Conservation (phyloP, 2,797 vertebrate genomes). For the Hypotaenidia okinawae region DNA sequence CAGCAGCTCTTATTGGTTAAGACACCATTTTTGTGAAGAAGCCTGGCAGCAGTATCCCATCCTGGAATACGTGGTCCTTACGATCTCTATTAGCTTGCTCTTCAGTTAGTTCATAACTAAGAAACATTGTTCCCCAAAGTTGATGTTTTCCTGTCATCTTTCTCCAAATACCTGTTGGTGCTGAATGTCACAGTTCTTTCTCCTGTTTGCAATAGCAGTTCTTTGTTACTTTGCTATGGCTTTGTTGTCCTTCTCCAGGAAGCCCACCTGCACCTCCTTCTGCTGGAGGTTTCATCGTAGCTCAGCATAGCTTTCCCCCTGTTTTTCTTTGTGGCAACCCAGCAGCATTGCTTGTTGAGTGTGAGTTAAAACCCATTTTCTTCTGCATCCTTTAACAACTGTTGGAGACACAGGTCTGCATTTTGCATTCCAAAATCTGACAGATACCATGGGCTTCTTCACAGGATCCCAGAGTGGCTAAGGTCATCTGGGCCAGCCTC, state of each 20-base stretch:
- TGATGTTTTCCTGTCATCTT: neutral
- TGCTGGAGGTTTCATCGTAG: fast-evolving
- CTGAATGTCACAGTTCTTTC: neutral
- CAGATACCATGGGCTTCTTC: fast-evolving
- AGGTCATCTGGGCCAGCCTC: neutral
- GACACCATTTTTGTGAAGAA: neutral
- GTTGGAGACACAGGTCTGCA: neutral
- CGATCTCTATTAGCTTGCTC: neutral
- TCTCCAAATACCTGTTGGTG: neutral
- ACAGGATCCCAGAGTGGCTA: neutral
- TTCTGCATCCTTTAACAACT: neutral
- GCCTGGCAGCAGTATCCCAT: neutral
- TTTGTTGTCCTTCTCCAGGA: neutral
- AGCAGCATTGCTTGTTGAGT: neutral
- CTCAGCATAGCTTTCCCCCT: neutral
- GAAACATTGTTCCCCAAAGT: neutral
- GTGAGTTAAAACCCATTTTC: neutral
- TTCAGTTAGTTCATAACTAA: neutral
- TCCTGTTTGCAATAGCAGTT: neutral
- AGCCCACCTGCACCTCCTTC: neutral
- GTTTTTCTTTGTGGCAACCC: neutral
- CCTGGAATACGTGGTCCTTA: neutral
- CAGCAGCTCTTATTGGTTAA: neutral
- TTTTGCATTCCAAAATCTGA: neutral
- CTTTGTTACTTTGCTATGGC: neutral